Base-by-base conservation (phyloP, 2,113 vertebrate species). In the Tupaia tana region DNA sequence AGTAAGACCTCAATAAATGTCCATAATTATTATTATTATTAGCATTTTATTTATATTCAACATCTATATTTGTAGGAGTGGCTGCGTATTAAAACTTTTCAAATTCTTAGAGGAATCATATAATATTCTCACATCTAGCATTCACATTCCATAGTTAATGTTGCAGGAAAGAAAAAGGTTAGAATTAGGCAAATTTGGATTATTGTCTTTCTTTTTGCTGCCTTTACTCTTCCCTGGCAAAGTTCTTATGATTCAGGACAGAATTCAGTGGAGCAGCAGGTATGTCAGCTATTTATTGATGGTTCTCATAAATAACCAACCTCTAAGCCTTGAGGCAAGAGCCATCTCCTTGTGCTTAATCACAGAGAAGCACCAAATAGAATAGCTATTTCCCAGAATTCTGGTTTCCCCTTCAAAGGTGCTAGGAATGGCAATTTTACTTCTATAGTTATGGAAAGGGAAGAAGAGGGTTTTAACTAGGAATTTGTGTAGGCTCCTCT, bases 301-400 rank as follows among this genome's bases (percentile, higher is more conserved):
- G 43, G 15, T 43, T 93, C 86, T 95, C 83, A 84, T 84, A 90
- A 91, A 93, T 96, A 95, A 96, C 56, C 52, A 89, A 31, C 58
- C 25, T 7, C 81, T 81, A 56, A 90, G 61, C 58, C 54, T 87
- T 10, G 31, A 77, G 67, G 86, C 75, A 56, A 77, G 54, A 91
- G 20, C 71, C 24, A 19, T 64, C 66, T 66, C 52, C 18, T 67
- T 54, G 56, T 20, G 25, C 64, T 95, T 88, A 83, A 84, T 94
- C 86, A 69, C 63, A 59, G 20, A 64, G 16, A 66, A 69, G 29
- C 16, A 14, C 6, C 15, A 7, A 61, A 2, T 7, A 67, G 77
- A 92, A 90, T 4, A 34, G 56, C 25, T 34, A 69, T 56, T 75
- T 56, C 80, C 90, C 59, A 43, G 43, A 19, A 22, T 20, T 14